A percentile compares a stretch with the other conserved stretches of the same genome.
These are phyloP conservation scores for Habropoda laboriosa DNA, from an alignment of 1,140 invertebrate genomes.

Conservation along the genomic window DNA sequence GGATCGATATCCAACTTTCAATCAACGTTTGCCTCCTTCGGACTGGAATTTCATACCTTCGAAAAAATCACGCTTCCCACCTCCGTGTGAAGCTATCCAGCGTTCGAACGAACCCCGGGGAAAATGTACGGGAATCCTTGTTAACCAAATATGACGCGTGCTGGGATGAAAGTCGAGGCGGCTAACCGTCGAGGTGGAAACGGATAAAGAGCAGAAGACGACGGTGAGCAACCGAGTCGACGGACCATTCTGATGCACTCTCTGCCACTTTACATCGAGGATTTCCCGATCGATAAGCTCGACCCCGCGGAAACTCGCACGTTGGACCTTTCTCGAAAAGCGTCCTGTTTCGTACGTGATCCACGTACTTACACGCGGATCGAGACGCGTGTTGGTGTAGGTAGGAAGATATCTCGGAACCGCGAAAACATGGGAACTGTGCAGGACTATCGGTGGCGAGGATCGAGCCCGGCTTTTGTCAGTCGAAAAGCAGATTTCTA, in stretches of 20 bases:
- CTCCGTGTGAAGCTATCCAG: no score
- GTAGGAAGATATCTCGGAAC: neutral
- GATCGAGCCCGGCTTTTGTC: neutral
- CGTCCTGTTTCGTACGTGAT: neutral
- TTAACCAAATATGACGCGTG: neutral
- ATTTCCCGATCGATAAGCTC: conserved; percentile 6
- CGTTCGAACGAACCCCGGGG: neutral
- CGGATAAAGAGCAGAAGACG: neutral
- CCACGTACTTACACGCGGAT: no score
- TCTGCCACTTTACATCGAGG: neutral
- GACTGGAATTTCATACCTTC: neutral
- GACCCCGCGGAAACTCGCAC: neutral
- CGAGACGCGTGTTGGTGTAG: neutral
- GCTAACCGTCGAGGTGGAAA: neutral
- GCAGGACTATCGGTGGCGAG: neutral
- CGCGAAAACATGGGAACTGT: conserved; percentile 29
- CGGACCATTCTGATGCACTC: neutral
- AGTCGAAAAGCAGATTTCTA: conserved; percentile 32
- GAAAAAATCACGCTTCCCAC: neutral
- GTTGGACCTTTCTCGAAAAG: neutral
- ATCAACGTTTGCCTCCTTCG: neutral
- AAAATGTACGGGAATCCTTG: neutral
- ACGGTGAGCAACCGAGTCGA: neutral
- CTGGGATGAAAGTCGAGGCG: neutral
- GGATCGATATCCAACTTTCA: neutral